Conservation (phyloP, 37 sponge, comb jelly and placozoan species). For the Ianthella basta region DNA sequence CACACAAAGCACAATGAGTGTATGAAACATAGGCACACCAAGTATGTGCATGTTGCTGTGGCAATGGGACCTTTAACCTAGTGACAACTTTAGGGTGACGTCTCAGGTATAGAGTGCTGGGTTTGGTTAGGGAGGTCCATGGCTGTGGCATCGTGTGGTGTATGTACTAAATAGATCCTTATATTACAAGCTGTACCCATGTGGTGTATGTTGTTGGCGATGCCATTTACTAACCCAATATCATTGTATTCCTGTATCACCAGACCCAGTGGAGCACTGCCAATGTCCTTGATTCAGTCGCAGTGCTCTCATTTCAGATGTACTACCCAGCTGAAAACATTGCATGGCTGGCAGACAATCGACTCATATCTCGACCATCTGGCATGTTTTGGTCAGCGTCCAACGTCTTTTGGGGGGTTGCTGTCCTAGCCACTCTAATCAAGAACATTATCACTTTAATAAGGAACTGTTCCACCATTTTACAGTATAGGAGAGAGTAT, state of each 20-base stretch:
- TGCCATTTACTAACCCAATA: neutral
- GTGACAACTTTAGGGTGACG: no score
- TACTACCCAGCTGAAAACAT: constrained; percentile 79
- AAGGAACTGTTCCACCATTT: neutral
- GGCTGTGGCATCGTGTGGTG: no score
- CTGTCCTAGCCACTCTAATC: constrained; percentile 32
- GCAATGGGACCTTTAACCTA: no score
- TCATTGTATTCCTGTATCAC: neutral
- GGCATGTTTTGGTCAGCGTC: constrained; percentile 25
- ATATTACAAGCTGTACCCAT: no score
- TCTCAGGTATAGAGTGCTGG: no score
- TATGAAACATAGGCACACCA: no score
- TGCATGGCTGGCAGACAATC: constrained; percentile 68
- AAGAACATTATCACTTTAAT: constrained; percentile 14
- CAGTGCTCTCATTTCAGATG: constrained; percentile 30
- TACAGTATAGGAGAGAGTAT: neutral
- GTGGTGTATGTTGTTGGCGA: neutral
- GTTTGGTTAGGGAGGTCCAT: no score
- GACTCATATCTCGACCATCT: constrained; percentile 4
- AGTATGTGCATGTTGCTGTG: no score
- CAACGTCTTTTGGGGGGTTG: constrained; percentile 35
- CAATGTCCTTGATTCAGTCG: neutral
- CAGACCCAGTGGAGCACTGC: neutral
- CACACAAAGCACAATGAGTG: no score
- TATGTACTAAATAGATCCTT: no score